Conservation (phyloP, 2,888 invertebrate species). For the Acrobasis suavella region DNA sequence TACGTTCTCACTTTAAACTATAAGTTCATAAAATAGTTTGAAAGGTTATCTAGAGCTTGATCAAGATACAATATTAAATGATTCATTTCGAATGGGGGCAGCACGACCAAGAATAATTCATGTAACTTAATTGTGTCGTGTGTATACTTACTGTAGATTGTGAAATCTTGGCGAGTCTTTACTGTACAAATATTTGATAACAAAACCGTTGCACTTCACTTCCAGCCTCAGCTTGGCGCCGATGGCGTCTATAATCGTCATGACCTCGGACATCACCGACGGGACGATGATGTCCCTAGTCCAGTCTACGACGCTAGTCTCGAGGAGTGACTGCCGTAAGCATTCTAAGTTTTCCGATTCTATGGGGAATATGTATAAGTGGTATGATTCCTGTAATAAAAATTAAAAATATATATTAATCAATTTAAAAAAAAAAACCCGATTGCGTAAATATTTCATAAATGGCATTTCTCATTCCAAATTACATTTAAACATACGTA, state of each 20-base stretch:
- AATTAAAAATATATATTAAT: too few relatives aligned
- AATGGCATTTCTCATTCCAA: too few relatives aligned
- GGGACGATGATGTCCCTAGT: slow-evolving; percentile 38
- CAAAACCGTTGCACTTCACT: slow-evolving; percentile 9
- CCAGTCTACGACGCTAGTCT: slow-evolving; percentile 56
- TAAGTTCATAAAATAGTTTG: too few relatives aligned
- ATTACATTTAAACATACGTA: too few relatives aligned
- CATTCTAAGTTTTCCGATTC: slow-evolving; percentile 42
- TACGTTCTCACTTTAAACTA: too few relatives aligned
- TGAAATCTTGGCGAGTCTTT: neutral
- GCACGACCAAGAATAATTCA: too few relatives aligned
- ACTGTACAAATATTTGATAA: neutral
- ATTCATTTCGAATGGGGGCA: too few relatives aligned
- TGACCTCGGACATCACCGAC: slow-evolving; percentile 40
- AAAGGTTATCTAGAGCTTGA: too few relatives aligned
- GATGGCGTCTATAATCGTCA: slow-evolving; percentile 5
- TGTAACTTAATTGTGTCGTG: neutral
- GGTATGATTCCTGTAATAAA: slow-evolving; percentile 25
- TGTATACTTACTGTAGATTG: neutral
- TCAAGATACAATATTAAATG: too few relatives aligned
- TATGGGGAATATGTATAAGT: slow-evolving; percentile 24
- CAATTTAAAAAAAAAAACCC: too few relatives aligned
- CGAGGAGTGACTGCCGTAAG: slow-evolving; percentile 32
- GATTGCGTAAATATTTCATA: too few relatives aligned
- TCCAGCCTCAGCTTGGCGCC: neutral